Evolutionary conservation across 2,888 invertebrate species (phyloP), one percentile per base, ranked within the genome.

Genomic region (Villa cingulata): DNA sequence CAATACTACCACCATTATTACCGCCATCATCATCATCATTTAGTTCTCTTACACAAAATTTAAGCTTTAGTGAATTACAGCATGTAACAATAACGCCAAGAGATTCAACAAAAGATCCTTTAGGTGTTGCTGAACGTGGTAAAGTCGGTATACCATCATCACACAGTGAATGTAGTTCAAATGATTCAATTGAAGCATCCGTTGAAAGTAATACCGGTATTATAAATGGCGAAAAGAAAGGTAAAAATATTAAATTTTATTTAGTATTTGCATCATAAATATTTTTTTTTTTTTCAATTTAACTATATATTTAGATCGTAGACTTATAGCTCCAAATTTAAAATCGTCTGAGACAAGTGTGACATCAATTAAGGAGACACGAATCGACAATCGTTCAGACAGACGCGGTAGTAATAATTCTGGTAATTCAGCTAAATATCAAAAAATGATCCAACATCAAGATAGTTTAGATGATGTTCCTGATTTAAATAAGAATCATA

Each of bases 401-500:
- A 56, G 69, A 62, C 45, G 49, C 15, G 48, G 46, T 32, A 53
- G 51, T 38, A 48, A 43, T 10, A 37, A 39, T 37, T 49, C 46
- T n/a, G 48, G 47, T 43, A 55, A 51, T 23, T 44, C 48, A 42
- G 55, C 53, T 39, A 59, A 57, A 48, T 61, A 62, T 43, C 60
- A 61, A 38, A 64, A 63, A 54, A 58, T 62, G 34, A 45, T 56
- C 43, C 45, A 56, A 50, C 62, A 64, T 17, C 62, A 64, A 54
- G 62, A 65, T 48, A 65, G 60, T 53, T 56, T 66, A 53, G 63
- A 65, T 46, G 61, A 65, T 56, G 61, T 64, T 53, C 62, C 65
- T 34, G 78, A 80, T 56, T 75, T 77, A 55, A 76, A 74, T 62
- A 77, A 75, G 59, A 75, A 75, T 60, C 81, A 75, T 60, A 81